A percentile compares a stretch with the other conserved stretches of the same genome.
Evolutionary conservation across 2,113 vertebrate species (phyloP).

Genomic region (Heteronetta atricapilla): DNA sequence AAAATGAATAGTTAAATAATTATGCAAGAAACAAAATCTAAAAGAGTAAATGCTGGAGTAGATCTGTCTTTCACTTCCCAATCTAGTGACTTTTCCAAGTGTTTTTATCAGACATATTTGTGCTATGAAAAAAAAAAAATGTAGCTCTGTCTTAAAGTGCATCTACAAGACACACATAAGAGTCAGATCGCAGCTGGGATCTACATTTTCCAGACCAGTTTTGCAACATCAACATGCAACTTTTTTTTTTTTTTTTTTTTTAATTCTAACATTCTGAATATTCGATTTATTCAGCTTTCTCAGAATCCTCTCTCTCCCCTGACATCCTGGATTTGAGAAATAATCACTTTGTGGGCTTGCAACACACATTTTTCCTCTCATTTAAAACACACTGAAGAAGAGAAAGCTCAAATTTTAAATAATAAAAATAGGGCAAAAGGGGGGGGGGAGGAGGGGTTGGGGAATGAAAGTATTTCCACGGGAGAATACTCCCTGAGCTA

Average conservation of each 20-base stretch:
- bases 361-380: not conserved
- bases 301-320: not conserved
- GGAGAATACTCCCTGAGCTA: not conserved
- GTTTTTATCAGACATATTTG: slow-evolving; percentile 44
- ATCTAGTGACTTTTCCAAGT: not conserved
- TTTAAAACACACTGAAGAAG: not conserved
- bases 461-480: not conserved
- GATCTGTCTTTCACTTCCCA: not conserved
- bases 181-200: not conserved
- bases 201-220: not conserved
- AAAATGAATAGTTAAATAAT: not conserved
- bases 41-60: not conserved
- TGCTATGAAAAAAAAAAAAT: slow-evolving; percentile 9
- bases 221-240: not conserved
- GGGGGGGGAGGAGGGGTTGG: no score
- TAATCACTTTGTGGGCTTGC: slow-evolving; percentile 9
- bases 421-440: not conserved
- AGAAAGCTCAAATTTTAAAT: not conserved
- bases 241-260: not conserved
- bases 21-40: not conserved
- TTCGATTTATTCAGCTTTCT: slow-evolving; percentile 12
- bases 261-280: not conserved
- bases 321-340: slow-evolving; percentile 24
- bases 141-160: not conserved
- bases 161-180: not conserved